phyloP scores from a whole-genome alignment of 2,797 vertebrate species.

The Coendou prehensilis region DNA sequence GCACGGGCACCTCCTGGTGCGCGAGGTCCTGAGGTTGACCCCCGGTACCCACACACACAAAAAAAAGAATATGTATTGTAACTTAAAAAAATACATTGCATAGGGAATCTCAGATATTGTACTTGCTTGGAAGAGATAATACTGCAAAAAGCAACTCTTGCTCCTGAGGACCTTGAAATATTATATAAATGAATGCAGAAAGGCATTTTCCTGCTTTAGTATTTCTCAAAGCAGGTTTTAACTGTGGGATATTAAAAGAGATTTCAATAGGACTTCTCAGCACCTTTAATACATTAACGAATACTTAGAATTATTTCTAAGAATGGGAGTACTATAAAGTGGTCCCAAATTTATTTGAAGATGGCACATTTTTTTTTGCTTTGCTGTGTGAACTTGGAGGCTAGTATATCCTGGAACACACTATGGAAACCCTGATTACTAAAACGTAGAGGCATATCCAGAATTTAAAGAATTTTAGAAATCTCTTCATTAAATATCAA shows the following conservation, averaged over 20 bases:
- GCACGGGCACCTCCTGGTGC: too few relatives aligned
- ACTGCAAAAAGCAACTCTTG: not conserved
- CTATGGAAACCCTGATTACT: conserved; percentile 28
- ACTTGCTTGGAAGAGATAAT: not conserved
- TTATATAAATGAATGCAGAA: not conserved
- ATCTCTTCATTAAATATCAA: conserved; percentile 65
- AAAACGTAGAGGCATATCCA: not conserved
- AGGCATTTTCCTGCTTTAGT: not conserved
- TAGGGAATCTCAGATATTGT: conserved; percentile 5
- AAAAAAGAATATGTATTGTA: not conserved
- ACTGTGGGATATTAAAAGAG: not conserved
- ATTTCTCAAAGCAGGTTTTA: conserved; percentile 10
- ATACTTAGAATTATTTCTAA: not conserved
- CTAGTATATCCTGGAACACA: not conserved
- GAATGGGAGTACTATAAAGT: not conserved
- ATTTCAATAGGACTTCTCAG: not conserved
- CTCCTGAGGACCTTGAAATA: not conserved
- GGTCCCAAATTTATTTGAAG: not conserved
- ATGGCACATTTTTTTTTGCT: not conserved
- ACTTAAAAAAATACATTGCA: not conserved
- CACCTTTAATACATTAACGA: conserved; percentile 13
- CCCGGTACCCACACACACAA: too few relatives aligned
- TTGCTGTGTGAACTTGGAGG: conserved; percentile 8
- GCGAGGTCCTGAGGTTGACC: too few relatives aligned
- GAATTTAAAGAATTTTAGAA: conserved; percentile 46